A percentile compares a stretch with the other conserved stretches of the same genome.
Conservation (phyloP, 1,140 invertebrate genomes). For the Chymomyza costata region DNA sequence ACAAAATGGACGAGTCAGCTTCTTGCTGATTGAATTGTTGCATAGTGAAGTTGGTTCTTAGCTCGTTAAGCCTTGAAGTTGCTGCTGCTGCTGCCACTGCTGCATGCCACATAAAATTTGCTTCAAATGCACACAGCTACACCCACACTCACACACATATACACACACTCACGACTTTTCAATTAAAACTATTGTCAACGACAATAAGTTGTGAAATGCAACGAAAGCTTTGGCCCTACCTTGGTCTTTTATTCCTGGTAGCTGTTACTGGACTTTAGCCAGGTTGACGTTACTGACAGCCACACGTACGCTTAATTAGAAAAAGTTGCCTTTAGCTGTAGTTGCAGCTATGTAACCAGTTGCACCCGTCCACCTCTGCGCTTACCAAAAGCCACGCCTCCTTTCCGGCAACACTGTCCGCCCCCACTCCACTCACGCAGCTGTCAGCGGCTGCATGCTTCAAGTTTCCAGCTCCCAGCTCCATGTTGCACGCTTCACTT, state of each 20-base stretch:
- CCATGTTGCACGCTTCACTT: conserved; percentile 36
- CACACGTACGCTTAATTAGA: conserved; percentile 71
- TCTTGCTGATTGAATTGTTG: conserved; percentile 68
- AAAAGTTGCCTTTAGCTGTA: conserved; percentile 45
- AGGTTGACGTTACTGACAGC: conserved; percentile 57
- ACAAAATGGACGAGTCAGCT: conserved; percentile 66
- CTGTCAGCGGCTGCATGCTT: too few species aligned
- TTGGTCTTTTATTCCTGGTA: neutral
- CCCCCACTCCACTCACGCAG: conserved; percentile 13
- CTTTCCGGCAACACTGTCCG: conserved; percentile 3
- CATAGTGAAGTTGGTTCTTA: too few species aligned
- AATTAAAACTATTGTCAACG: conserved; percentile 71
- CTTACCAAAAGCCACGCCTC: conserved; percentile 13
- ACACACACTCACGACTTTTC: conserved; percentile 31
- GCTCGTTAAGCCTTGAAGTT: conserved; percentile 29
- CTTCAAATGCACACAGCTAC: neutral
- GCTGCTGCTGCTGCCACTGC: conserved; percentile 6
- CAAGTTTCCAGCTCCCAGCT: neutral
- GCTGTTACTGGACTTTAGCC: conserved; percentile 15
- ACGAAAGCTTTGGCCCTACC: conserved; percentile 5
- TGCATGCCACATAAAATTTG: neutral
- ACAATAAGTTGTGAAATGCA: conserved; percentile 62
- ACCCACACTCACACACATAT: conserved; percentile 2
- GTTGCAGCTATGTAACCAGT: too few species aligned
- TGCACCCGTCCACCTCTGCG: conserved; percentile 33